A percentile compares a stretch with the other conserved stretches of the same genome.
Evolutionary conservation across 1,140 invertebrate genomes (phyloP).

Genomic region (Drosophila sp.): DNA sequence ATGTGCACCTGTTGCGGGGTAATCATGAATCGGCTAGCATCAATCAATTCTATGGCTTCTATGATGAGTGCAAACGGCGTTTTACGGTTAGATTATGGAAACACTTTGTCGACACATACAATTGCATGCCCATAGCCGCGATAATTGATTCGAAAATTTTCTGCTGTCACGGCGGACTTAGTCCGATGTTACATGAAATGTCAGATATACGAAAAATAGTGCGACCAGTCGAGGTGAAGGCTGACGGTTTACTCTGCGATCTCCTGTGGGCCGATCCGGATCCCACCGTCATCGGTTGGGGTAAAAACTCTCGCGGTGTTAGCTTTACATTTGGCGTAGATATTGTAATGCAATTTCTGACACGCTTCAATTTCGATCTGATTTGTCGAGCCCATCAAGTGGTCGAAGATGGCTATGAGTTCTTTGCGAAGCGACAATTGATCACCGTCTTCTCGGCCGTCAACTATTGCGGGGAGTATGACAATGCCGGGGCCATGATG

Average conservation of each 20-base stretch:
- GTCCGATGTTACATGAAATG: slow-evolving; percentile 93
- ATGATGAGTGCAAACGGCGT: slow-evolving; percentile 97
- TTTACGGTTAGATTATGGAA: slow-evolving; percentile 99
- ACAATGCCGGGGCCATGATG: slow-evolving; percentile 99
- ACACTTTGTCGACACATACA: slow-evolving; percentile 89
- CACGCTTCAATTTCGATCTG: slow-evolving; percentile 96
- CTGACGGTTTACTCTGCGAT: slow-evolving; percentile 96
- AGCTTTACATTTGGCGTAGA: slow-evolving; percentile 97
- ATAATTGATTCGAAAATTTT: slow-evolving; percentile 98
- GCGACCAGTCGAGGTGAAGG: slow-evolving; percentile 94
- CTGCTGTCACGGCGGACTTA: slow-evolving; percentile 96
- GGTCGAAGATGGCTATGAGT: slow-evolving; percentile 98
- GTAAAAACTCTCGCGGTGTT: slow-evolving; percentile 96
- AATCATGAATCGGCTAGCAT: slow-evolving; percentile 85
- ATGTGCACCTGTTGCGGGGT: slow-evolving; percentile 92
- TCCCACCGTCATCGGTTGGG: slow-evolving; percentile 93
- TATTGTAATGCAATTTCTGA: slow-evolving; percentile 95
- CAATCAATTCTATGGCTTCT: slow-evolving; percentile 96
- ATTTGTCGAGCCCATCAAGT: slow-evolving; percentile 98
- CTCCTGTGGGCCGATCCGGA: slow-evolving; percentile 98
- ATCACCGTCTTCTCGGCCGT: slow-evolving; percentile 95
- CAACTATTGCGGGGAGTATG: slow-evolving; percentile 93
- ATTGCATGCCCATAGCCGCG: slow-evolving; percentile 92
- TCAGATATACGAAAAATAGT: slow-evolving; percentile 93
- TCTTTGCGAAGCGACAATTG: slow-evolving; percentile 98